A percentile compares a stretch with the other conserved stretches of the same genome.
Conservation (phyloP, 2,113 vertebrate species). For the Micromys minutus region DNA sequence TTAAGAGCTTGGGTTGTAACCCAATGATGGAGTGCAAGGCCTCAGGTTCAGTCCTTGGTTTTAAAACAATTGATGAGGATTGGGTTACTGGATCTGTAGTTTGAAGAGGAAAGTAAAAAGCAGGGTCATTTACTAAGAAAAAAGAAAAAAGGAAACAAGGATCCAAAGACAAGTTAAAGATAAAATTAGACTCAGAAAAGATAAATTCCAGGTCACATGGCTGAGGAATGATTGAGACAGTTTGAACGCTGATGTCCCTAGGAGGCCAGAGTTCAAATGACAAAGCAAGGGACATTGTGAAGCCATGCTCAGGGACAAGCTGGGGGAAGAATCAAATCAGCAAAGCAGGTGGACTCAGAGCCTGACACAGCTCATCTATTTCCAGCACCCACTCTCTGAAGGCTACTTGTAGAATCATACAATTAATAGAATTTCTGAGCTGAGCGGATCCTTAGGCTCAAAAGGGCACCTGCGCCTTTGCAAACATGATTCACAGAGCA, state of each 20-base stretch:
- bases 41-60: not conserved
- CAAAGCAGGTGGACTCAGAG: constrained; percentile 56
- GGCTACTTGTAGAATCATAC: constrained; percentile 70
- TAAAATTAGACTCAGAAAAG: constrained; percentile 2
- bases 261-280: not conserved
- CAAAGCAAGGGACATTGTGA: not conserved
- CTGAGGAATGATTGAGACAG: not conserved
- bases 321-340: not conserved
- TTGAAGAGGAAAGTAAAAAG: not conserved
- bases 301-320: not conserved
- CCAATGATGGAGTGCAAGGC: not conserved
- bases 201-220: not conserved
- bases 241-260: not conserved
- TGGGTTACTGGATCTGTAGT: not conserved
- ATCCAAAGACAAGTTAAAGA: not conserved
- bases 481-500: constrained; percentile 56
- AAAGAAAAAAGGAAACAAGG: not conserved
- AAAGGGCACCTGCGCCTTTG: constrained; percentile 67
- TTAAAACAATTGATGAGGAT: not conserved
- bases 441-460: constrained; percentile 54
- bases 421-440: constrained; percentile 71
- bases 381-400: constrained; percentile 62
- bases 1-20: not conserved
- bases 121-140: not conserved
- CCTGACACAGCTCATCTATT: constrained; percentile 61